Base-by-base conservation (phyloP, 1,140 invertebrate species). In the Drosophila lini region DNA sequence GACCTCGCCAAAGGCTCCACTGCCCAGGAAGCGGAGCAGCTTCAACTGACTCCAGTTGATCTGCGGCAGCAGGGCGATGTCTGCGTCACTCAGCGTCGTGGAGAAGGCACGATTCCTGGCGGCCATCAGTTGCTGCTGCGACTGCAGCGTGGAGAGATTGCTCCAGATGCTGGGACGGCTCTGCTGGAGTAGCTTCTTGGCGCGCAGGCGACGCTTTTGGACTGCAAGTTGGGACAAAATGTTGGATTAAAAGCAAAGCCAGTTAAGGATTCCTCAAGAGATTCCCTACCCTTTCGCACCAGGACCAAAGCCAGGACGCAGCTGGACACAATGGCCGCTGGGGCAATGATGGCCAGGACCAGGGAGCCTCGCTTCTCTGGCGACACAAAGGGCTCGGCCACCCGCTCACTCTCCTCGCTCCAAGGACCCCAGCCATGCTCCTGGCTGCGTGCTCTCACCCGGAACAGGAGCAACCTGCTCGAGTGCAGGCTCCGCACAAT, bases 1-100 rank as follows among this genome's bases (percentile, higher is more conserved):
- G 3, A 99, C 98, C 93, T 99, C 98, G 4, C 98, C 98, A 91
- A 99, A 99, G n/a, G 98, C 98, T 2, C 98, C 98, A 69, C 97
- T 97, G 0, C 98, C 98, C 41, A 99, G 93, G 86, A 98, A 98
- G 91, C 98, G 97, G 0, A 95, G 96, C 3, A 98, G 91, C 0
- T 95, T 96, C 42, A 99, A 96, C 6, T 96, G 95, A 45, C 96
- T 96, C 57, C 96, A 94, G 32, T 95, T 94, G 52, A 99, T 96
- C 88, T 97, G 97, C 0, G 97, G 97, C n/a, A 98, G 92, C 25
- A 95, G 93, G 16, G 95, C 94, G 80, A 97, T 92, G 81, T 96
- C 95, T 83, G 95, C 94, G 93, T 94, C 91, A 9, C 94, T 93
- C 3, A 94, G 91, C 0, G 96, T 96, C 79, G 97, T 96, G 15